Base-by-base conservation (phyloP, 2,888 invertebrate species). In the Ectemnius continuus region DNA sequence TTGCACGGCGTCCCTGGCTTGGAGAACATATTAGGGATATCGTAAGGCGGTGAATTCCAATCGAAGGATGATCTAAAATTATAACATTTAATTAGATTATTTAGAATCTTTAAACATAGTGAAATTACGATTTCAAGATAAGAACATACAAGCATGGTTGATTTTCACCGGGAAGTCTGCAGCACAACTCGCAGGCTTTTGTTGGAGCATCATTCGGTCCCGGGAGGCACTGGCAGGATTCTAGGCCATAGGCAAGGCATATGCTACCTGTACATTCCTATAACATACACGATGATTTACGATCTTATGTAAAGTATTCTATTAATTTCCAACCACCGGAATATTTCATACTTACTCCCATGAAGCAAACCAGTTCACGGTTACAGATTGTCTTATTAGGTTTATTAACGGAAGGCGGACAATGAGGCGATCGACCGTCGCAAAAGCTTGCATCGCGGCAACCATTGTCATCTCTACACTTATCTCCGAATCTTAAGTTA, bases 231-330 rank as follows among this genome's bases (percentile, higher is more conserved):
- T 98, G 98, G 89, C 99, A 99, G 48, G 98, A 98, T 91, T 98
- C 97, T 91, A 99, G 93, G 13, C 98, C 97, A 90, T 98, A 98
- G 4, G 97, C 97, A 84, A 98, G 93, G 92, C 99, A 99, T 88
- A 99, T 98, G n/a, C 98, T 98, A 0, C 98, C 98, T 0, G 98
- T 98, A 89, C 99, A 99, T 91, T 98, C 97, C 96, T 96, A 88
- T 87, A 88, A 81, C 80, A 60, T 48, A 71, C 26, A 60, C 20
- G 18, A 11, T 18, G 3, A 61, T 14, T 4, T 58, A 28, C 14
- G 52, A 36, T 20, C 5, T 26, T 47, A 52, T 11, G 2, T 45
- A 2, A 14, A 36, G 48, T 59, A 57, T 1, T 20, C 16, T 36
- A 23, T n/a, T 18, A 2, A 18, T n/a, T 16, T 16, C 4, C 13